Base-by-base conservation (phyloP, 2,113 vertebrate genomes). In the Propithecus coquereli region DNA sequence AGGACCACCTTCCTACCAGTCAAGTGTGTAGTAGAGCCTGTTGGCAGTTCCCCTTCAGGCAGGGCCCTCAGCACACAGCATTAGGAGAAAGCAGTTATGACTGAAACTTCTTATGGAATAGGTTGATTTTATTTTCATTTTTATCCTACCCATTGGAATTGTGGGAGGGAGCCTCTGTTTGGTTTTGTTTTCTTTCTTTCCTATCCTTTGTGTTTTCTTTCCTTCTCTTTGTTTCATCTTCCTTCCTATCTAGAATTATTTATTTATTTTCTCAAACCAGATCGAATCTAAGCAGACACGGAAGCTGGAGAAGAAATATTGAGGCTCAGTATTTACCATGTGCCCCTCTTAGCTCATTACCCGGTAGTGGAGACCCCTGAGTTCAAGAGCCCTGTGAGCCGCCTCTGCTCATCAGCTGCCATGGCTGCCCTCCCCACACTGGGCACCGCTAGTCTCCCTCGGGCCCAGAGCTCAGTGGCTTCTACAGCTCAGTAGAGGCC, bases 241-340 rank as follows among this genome's bases (percentile, higher is more conserved):
- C 65, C 12, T 89, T 66, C 57, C 34, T 86, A 25, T 32, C 43
- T 61, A 12, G 11, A 80, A 52, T 45, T 32, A 4, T 22, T 63
- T 76, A 16, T 47, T 90, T 95, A 34, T 86, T 84, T 97, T 81
- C 65, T 90, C 73, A 85, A 70, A 74, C 40, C 47, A 52, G 16
- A 80, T 25, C 18, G 83, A 40, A 40, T 50, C 57, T 40, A 57
- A 89, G 37, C 61, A 52, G 88, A 80, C 80, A 43, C 66, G 25
- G 40, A 61, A 87, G 8, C 77, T 52, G 7, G 37, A 65, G 66
- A 71, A 87, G 59, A 50, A 80, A 50, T n/a, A 10, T 14, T 52
- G 34, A 57, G 27, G 93, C 54, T 71, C 34, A 10, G 52, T 77
- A 34, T 12, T 74, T 27, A 22, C 14, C 23, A 6, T 50, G 9